Conservation (phyloP, 2,113 vertebrate genomes). For the Budorcas taxicolor region DNA sequence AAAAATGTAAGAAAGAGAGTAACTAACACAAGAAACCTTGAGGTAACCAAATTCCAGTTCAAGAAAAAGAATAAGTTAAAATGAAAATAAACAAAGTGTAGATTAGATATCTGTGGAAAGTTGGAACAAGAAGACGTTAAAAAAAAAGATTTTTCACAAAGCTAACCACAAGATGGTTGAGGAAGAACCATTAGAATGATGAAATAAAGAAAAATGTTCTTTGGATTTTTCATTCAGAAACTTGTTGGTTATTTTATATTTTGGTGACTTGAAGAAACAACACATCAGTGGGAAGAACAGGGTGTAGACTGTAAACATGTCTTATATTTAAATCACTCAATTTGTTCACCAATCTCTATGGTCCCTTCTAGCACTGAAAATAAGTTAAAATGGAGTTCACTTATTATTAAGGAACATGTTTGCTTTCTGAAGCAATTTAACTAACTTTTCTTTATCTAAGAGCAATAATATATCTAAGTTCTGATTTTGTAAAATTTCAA, state of each 20-base stretch:
- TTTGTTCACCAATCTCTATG: neutral
- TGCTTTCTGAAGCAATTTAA: slow-evolving; percentile 27
- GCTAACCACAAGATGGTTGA: neutral
- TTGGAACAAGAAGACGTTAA: neutral
- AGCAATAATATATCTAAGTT: neutral
- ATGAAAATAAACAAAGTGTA: neutral
- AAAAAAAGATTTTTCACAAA: neutral
- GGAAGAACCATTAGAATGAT: neutral
- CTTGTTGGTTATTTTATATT: neutral
- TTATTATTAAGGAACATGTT: neutral
- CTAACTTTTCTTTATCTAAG: neutral
- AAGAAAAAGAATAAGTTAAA: neutral
- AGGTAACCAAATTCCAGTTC: neutral
- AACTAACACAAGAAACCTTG: neutral
- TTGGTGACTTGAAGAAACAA: neutral
- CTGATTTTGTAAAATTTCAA: slow-evolving; percentile 10
- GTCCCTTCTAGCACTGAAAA: neutral
- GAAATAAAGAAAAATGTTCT: neutral
- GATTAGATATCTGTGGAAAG: neutral
- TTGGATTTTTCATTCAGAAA: slow-evolving; percentile 9
- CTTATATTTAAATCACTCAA: neutral
- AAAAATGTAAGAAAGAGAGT: neutral
- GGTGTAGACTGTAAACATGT: neutral
- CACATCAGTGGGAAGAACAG: neutral
- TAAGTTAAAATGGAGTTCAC: neutral